Conservation (phyloP, 1,140 invertebrate species). For the Macrotrachela quadricornifera region DNA sequence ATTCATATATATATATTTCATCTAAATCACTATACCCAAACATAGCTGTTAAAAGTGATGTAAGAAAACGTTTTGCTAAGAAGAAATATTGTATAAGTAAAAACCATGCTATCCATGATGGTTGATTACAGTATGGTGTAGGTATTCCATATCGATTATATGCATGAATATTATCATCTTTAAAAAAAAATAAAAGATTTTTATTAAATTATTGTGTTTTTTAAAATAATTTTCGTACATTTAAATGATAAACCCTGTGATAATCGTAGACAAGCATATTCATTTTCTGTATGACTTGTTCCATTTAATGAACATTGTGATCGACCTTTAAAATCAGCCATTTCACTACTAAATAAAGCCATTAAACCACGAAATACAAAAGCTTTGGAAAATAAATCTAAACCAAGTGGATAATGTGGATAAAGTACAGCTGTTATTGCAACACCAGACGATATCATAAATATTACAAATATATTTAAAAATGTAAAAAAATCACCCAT, state of each 20-base stretch:
- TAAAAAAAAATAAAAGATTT: too few species aligned
- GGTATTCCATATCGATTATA: too few species aligned
- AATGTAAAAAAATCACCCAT: constrained; percentile 30
- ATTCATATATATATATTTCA: too few species aligned
- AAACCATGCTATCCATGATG: constrained; percentile 25
- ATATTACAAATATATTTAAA: constrained; percentile 29
- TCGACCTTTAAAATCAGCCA: constrained; percentile 23
- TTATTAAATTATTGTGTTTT: too few species aligned
- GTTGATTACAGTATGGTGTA: constrained; percentile 18
- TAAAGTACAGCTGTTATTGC: constrained; percentile 31
- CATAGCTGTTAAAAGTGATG: constrained; percentile 31
- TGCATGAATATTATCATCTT: too few species aligned
- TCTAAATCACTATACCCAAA: constrained; percentile 13
- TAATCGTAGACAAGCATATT: too few species aligned
- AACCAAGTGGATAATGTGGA: constrained; percentile 25
- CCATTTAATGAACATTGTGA: not conserved
- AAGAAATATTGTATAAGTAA: constrained; percentile 31
- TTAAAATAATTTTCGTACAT: too few species aligned
- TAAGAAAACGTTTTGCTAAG: constrained; percentile 29
- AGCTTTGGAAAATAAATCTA: constrained; percentile 20
- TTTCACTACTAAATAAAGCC: constrained; percentile 29
- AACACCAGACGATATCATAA: constrained; percentile 28
- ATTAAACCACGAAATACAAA: constrained; percentile 23
- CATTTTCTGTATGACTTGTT: too few species aligned
- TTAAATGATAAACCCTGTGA: too few species aligned